Base-by-base conservation (phyloP, 2,113 vertebrate genomes). In the Enhydra lutris region DNA sequence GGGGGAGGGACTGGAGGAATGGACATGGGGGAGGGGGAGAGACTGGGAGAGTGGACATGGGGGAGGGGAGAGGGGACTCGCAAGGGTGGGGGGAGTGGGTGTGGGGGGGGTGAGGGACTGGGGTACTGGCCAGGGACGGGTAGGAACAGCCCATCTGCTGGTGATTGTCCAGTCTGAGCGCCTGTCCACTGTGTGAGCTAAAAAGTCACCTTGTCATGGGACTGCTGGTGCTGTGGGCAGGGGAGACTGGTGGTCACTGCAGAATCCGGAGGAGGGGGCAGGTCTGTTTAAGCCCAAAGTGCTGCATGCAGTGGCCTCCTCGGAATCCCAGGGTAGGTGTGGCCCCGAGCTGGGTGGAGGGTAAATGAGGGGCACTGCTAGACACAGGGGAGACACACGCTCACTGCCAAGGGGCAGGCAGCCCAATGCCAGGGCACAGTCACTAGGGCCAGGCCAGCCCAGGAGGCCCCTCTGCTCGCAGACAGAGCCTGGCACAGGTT, bases 311-410 rank as follows among this genome's bases (percentile, higher is more conserved):
- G 6, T n/a, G 14, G 31, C 39, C 36, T n/a, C 29, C 36, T 80
- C 29, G 9, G 17, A 67, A 13, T 67, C 65, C 39, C 6, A 1
- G 63, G 55, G 29, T 24, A n/a, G 80, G 52, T 26, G 10, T 57
- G 74, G 34, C 6, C n/a, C 12, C 1, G 1, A 2, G 29, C n/a
- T 29, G 24, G 55, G 61, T 26, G 42, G 65, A 42, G 65, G 65
- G 23, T 23, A 17, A 52, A 29, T 23, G 36, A 10, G 7, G 20
- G 23, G 50, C 36, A n/a, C 9, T 4, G 13, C 29, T 13, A 57
- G 39, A 11, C 24, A 9, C 10, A 4, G 6, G 42, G 57, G 21
- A 50, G 29, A n/a, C 21, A 29, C 52, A 31, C 0, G 0, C 11
- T 1, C 24, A 6, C 15, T 36, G 20, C 65, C 39, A 7, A 29